These are phyloP conservation scores for Tholera decimalis DNA, from an alignment of 2,888 invertebrate genomes.

Conservation along the genomic window DNA sequence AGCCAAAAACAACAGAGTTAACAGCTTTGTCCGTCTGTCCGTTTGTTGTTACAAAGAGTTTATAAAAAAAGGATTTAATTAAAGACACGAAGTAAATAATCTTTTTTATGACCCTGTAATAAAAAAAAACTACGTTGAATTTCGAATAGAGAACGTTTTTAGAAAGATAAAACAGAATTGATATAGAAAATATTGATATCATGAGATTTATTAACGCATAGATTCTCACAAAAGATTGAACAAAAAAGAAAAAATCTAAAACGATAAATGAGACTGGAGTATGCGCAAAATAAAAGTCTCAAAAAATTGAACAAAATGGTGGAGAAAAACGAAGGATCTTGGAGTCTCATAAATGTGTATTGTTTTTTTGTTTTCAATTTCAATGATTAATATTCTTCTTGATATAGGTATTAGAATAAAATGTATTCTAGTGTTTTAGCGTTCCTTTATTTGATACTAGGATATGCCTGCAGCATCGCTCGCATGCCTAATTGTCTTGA, in stretches of 20 bases:
- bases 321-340: not conserved
- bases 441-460: too few relatives aligned
- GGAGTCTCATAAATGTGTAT: too few relatives aligned
- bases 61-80: constrained; percentile 50
- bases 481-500: too few relatives aligned
- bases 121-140: constrained; percentile 47
- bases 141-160: not conserved
- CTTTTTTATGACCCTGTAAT: constrained; percentile 43
- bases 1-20: constrained; percentile 61
- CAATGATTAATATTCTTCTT: too few relatives aligned
- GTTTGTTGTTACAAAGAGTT: constrained; percentile 58
- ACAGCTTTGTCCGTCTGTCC: constrained; percentile 37
- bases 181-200: constrained; percentile 12
- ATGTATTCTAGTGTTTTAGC: too few relatives aligned
- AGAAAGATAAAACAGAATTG: constrained; percentile 4
- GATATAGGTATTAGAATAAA: too few relatives aligned
- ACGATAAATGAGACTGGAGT: not conserved
- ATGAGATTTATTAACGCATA: constrained; percentile 28
- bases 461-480: too few relatives aligned
- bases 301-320: constrained; percentile 1
- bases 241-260: constrained; percentile 3
- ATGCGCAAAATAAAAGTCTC: not conserved
- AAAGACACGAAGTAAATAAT: constrained; percentile 47
- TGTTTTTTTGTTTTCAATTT: too few relatives aligned
- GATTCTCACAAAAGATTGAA: constrained; percentile 13